A percentile compares a stretch with the other conserved stretches of the same genome.
These are phyloP conservation scores for Panopea generosa DNA, from an alignment of 2,888 invertebrate genomes.

Conservation along the genomic window DNA sequence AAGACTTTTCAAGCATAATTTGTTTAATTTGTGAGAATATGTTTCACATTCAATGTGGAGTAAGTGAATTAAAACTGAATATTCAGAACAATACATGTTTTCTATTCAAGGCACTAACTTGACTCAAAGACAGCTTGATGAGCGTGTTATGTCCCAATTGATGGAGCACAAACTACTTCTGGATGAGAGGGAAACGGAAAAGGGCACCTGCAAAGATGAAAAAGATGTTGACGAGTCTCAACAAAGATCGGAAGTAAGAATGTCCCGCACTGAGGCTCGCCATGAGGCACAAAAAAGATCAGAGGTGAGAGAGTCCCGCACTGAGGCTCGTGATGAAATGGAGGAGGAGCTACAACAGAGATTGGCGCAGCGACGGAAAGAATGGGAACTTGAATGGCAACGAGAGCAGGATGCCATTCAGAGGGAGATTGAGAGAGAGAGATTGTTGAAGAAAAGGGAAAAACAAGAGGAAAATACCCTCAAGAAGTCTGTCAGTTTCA, in stretches of 20 bases:
- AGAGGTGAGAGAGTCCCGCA: background rate
- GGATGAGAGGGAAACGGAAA: constrained; percentile 69
- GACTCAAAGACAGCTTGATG: constrained; percentile 79
- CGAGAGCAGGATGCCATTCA: constrained; percentile 44
- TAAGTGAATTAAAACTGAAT: no score
- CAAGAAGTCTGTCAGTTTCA: constrained; percentile 75
- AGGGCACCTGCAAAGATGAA: constrained; percentile 54
- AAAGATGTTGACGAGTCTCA: constrained; percentile 8
- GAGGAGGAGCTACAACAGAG: constrained; percentile 4
- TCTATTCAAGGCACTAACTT: constrained; percentile 77
- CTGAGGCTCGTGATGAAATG: background rate
- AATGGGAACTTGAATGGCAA: constrained; percentile 34
- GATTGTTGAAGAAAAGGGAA: constrained; percentile 71
- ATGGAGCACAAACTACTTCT: constrained; percentile 68
- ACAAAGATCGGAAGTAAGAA: background rate
- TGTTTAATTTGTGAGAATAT: no score
- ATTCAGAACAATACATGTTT: no score
- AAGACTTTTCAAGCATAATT: no score
- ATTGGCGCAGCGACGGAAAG: constrained; percentile 10
- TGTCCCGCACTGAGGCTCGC: background rate
- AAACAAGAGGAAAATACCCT: constrained; percentile 75
- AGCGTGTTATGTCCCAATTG: constrained; percentile 78
- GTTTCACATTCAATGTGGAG: no score
- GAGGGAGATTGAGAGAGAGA: constrained; percentile 51
- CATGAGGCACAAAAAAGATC: background rate